phyloP scores from a whole-genome alignment of 2,797 vertebrate genomes.

The Halcyon badia region DNA sequence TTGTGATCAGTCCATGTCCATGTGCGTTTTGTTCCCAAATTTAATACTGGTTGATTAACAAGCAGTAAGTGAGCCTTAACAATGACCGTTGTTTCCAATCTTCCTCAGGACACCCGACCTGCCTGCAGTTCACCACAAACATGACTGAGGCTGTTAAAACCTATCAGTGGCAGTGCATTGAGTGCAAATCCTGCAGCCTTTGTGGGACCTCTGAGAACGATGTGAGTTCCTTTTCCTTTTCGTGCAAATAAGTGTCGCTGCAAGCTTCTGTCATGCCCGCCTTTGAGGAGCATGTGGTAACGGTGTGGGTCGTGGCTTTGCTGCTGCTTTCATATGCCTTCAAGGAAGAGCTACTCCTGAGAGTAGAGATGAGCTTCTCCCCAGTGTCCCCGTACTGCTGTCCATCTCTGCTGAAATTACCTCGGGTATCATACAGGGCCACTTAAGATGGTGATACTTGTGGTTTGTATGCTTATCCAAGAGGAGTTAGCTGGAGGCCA shows the following conservation, averaged over 20 bases:
- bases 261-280: neutral
- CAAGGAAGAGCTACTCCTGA: neutral
- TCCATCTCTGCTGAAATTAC: neutral
- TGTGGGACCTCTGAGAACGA: conserved; percentile 99
- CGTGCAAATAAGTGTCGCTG: neutral
- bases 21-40: conserved; percentile 72
- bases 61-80: neutral
- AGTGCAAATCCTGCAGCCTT: conserved; percentile 99
- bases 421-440: rapidly evolving
- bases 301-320: neutral
- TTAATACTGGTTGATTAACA: conserved; percentile 21
- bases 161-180: conserved; percentile 99
- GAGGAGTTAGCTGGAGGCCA: neutral
- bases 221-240: conserved; percentile 82
- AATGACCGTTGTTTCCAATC: conserved; percentile 66
- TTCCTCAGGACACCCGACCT: conserved; percentile 94
- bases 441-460: neutral
- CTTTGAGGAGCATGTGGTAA: neutral
- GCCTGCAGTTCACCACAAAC: conserved; percentile 98
- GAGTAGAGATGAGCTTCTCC: neutral
- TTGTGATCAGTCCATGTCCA: conserved; percentile 78
- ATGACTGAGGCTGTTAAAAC: conserved; percentile 98
- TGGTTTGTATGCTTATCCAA: neutral
- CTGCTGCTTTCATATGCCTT: neutral
- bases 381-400: neutral